Evolutionary conservation across 2,888 invertebrate species (phyloP).

Genomic region (Hydriomena furcata): DNA sequence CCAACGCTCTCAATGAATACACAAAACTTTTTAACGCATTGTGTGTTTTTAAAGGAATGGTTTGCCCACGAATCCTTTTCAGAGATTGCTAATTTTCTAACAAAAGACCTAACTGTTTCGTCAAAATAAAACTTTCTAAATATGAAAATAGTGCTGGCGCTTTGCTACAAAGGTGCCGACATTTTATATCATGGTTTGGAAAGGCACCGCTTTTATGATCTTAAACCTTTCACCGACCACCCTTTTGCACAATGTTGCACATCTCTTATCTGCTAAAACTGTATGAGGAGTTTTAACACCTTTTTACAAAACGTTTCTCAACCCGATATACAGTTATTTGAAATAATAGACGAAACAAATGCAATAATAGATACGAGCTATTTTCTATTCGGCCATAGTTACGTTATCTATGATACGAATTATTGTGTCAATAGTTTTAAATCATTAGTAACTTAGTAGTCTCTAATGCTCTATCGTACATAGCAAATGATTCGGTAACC

Average conservation of each 20-base stretch:
- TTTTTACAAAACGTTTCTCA: slow-evolving; percentile 41
- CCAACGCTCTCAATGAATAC: slow-evolving; percentile 17
- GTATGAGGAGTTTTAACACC: slow-evolving; percentile 43
- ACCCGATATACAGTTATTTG: slow-evolving; percentile 31
- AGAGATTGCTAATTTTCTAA: slow-evolving; percentile 43
- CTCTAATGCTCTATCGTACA: slow-evolving; percentile 23
- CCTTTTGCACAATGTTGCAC: slow-evolving; percentile 62
- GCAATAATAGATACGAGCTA: slow-evolving; percentile 20
- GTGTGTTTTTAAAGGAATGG: slow-evolving; percentile 27
- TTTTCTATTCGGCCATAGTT: slow-evolving; percentile 24
- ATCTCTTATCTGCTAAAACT: slow-evolving; percentile 53
- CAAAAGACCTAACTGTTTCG: slow-evolving; percentile 62
- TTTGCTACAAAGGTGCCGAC: slow-evolving; percentile 62
- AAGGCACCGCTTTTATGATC: slow-evolving; percentile 65
- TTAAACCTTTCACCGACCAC: slow-evolving; percentile 60
- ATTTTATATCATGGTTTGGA: slow-evolving; percentile 67
- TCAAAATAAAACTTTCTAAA: slow-evolving; percentile 71
- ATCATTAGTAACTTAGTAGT: slow-evolving; percentile 5
- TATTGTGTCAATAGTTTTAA: slow-evolving; percentile 22
- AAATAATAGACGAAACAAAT: slow-evolving; percentile 28
- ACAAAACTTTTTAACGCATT: slow-evolving; percentile 29
- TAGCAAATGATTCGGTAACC: slow-evolving; percentile 33
- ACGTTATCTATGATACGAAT: slow-evolving; percentile 18
- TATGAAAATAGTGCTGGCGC: slow-evolving; percentile 54
- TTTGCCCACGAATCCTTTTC: slow-evolving; percentile 37